Percentiles rank a stretch among this genome's conserved stretches.
phyloP scores from a whole-genome alignment of 2,797 vertebrate species.

The Sebastes glaucus region DNA sequence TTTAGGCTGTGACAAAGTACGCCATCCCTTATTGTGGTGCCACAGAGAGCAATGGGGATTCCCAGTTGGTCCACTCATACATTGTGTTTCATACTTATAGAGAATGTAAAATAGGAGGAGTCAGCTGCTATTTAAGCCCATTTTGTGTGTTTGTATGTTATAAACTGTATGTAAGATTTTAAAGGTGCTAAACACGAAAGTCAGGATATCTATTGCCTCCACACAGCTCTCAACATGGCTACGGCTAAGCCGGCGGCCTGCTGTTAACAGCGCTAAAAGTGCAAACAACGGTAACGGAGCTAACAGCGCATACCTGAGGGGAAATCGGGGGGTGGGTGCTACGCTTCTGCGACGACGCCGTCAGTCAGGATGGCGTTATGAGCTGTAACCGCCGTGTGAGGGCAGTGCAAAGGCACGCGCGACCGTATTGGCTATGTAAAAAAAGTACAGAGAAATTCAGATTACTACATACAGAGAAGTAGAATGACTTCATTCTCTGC shows the following conservation, averaged over 20 bases:
- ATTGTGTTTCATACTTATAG: not conserved
- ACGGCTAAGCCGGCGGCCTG: too few relatives aligned
- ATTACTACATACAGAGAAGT: too few relatives aligned
- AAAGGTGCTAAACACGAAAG: not conserved
- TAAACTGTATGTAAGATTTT: not conserved
- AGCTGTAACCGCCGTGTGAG: too few relatives aligned
- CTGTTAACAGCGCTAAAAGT: not conserved
- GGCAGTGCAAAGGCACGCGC: too few relatives aligned
- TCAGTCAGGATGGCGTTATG: too few relatives aligned
- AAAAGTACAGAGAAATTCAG: too few relatives aligned
- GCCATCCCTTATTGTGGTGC: constrained; percentile 28
- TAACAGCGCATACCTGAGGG: not conserved
- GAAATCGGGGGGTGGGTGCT: too few relatives aligned
- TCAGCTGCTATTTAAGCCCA: not conserved
- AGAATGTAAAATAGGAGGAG: not conserved
- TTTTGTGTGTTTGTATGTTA: not conserved
- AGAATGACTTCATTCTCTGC: too few relatives aligned
- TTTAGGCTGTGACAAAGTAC: constrained; percentile 59
- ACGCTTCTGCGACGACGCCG: too few relatives aligned
- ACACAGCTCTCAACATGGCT: not conserved
- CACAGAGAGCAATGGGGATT: constrained; percentile 26
- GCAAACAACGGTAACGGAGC: not conserved
- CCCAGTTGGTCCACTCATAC: not conserved
- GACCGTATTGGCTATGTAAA: too few relatives aligned
- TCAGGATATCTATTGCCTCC: not conserved